Base-by-base conservation (phyloP, 2,888 invertebrate species). In the Drosophila prolongata region DNA sequence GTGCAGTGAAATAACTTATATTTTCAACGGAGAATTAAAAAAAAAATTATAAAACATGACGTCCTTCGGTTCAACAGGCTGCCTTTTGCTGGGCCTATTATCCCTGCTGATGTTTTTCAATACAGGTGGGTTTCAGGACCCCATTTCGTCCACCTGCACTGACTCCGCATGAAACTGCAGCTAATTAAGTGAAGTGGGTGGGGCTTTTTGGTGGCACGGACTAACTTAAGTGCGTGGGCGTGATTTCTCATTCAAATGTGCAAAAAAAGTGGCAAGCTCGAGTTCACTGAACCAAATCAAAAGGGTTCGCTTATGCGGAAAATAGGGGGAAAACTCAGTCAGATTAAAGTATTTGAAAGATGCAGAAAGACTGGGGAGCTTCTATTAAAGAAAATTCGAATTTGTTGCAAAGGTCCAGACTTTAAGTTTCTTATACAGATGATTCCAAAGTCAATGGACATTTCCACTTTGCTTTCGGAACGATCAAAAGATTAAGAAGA, bases 41-140 rank as follows among this genome's bases (percentile, higher is more conserved):
- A n/a, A 24, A 24, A 47, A 24, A 27, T 6, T 10, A 38, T 49
- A 42, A 62, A 71, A 61, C 60, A 87, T 90, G 89, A 70, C 81
- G 62, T 71, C 80, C 71, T 75, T 59, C 37, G 77, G 77, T 59
- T 76, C 71, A 50, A 67, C 72, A 58, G 74, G 76, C 85, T 76
- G 85, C 49, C 71, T 81, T 19, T 47, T 81, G 57, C 64, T 79
- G 75, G 76, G 58, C 37, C 49, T 89, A 42, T 56, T 89, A 54
- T 65, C 79, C 67, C 69, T 87, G 42, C 70, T 80, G 19, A 44
- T 87, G 74, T 76, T 78, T 67, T 74, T 87, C 14, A 89, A 76
- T 77, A 58, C 90, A 90, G 89, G 89, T 89, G 76, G 57, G 89
- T 90, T 58, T 1, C 10, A 16, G 14, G 11, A 1, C n/a, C 3